Conservation (phyloP, 2,888 invertebrate species). For the Rotaria magnacalcarata region DNA sequence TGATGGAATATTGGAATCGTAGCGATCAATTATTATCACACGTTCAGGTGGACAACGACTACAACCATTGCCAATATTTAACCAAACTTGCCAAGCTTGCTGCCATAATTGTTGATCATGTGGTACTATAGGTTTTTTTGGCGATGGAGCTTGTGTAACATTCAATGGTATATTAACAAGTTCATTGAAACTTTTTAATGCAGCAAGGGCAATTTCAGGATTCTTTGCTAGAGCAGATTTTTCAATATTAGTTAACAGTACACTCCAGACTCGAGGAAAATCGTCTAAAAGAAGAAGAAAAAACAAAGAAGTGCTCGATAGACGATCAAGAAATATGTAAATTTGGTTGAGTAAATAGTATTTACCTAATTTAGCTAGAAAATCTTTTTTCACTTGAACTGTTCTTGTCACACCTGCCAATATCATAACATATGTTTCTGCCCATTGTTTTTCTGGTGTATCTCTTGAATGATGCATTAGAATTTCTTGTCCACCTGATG, state of each 20-base stretch:
- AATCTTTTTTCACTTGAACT: conserved; percentile 81
- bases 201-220: conserved; percentile 84
- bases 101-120: conserved; percentile 52
- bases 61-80: conserved; percentile 73
- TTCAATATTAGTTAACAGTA: conserved; percentile 80
- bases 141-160: conserved; percentile 47
- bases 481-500: conserved; percentile 65
- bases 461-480: conserved; percentile 95
- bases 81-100: conserved; percentile 65
- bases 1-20: conserved; percentile 64
- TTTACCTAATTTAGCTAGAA: conserved; percentile 63
- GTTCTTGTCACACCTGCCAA: conserved; percentile 78
- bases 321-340: too few relatives aligned
- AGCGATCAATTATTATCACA: conserved; percentile 60
- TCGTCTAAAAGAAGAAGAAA: conserved; percentile 65
- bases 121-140: conserved; percentile 46
- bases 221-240: conserved; percentile 74
- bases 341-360: background rate
- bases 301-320: background rate
- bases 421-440: conserved; percentile 79
- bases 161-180: conserved; percentile 65
- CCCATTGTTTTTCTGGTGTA: conserved; percentile 98
- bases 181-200: conserved; percentile 92
- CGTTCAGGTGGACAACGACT: conserved; percentile 41
- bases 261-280: conserved; percentile 86